Evolutionary conservation across 2,797 vertebrate genomes (phyloP).

Genomic region (Adelosebastes latens): DNA sequence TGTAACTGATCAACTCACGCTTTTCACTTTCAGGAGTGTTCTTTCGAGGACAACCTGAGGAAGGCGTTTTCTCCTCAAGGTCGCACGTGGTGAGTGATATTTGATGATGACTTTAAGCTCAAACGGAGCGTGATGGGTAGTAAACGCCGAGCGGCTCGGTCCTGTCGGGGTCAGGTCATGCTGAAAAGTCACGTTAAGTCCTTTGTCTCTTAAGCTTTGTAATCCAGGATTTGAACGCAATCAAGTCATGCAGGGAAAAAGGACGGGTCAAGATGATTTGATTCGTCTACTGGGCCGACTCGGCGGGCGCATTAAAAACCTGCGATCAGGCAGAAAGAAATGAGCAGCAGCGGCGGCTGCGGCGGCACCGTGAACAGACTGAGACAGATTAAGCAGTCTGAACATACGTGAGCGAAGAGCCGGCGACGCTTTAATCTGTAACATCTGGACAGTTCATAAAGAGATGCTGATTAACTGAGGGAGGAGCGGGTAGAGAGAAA

Average conservation of each 20-base stretch:
- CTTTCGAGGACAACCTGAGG: neutral
- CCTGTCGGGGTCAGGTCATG: neutral
- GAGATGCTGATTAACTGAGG: conserved; percentile 9
- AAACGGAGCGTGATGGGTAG: neutral
- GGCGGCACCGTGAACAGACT: neutral
- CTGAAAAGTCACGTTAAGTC: conserved; percentile 24
- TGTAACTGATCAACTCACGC: conserved; percentile 3
- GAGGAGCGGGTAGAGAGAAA: neutral
- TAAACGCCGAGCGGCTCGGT: neutral
- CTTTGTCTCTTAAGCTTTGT: conserved; percentile 2
- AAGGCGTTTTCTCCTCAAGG: neutral
- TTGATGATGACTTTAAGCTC: neutral
- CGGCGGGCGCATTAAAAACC: conserved; percentile 26
- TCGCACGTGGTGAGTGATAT: neutral
- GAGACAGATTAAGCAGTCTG: conserved; percentile 41
- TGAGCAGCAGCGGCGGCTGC: conserved; percentile 21
- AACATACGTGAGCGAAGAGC: conserved; percentile 12
- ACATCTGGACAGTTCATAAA: neutral
- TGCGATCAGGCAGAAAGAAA: conserved; percentile 20
- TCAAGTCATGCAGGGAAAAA: conserved; percentile 38
- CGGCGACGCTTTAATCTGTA: conserved; percentile 17
- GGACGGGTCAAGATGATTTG: conserved; percentile 50
- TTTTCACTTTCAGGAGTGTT: conserved; percentile 2
- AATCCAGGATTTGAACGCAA: conserved; percentile 7
- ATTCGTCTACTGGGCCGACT: conserved; percentile 19